Evolutionary conservation across 2,797 vertebrate species (phyloP).

Genomic region (Petrocephalus schoutedeni): DNA sequence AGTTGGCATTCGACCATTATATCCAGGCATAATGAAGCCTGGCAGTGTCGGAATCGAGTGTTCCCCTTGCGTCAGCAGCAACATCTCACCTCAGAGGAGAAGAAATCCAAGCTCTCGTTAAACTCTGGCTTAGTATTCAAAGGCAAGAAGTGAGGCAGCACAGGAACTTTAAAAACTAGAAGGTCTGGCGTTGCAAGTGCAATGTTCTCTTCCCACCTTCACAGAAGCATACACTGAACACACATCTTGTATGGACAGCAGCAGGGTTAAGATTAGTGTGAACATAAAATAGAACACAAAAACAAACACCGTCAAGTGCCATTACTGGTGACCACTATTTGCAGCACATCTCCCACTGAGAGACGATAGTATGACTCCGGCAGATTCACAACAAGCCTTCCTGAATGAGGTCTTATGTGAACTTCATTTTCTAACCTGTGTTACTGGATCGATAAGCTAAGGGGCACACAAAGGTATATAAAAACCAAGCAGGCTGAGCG

Average conservation of each 20-base stretch:
- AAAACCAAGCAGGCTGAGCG: background rate
- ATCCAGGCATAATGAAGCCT: background rate
- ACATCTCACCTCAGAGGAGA: background rate
- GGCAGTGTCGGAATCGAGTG: background rate
- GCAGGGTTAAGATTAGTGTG: constrained; percentile 26
- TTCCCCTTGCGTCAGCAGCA: background rate
- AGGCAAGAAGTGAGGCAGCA: constrained; percentile 20
- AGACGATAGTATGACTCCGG: background rate
- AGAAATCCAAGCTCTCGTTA: constrained; percentile 6
- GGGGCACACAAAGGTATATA: background rate
- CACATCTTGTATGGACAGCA: constrained; percentile 50
- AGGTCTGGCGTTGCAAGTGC: constrained; percentile 1
- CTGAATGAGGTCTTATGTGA: background rate
- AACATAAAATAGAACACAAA: constrained; percentile 11
- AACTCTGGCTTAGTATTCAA: background rate
- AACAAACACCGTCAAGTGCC: background rate
- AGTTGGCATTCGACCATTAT: background rate
- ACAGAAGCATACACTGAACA: constrained; percentile 29
- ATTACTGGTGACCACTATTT: background rate
- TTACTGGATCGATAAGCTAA: background rate
- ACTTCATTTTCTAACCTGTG: background rate
- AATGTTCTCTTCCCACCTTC: constrained; percentile 7
- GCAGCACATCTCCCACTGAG: background rate
- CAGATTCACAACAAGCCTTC: background rate
- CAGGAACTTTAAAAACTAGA: constrained; percentile 16